These are phyloP conservation scores for Amphiprion percula DNA, from an alignment of 2,113 vertebrate genomes.

Conservation along the genomic window DNA sequence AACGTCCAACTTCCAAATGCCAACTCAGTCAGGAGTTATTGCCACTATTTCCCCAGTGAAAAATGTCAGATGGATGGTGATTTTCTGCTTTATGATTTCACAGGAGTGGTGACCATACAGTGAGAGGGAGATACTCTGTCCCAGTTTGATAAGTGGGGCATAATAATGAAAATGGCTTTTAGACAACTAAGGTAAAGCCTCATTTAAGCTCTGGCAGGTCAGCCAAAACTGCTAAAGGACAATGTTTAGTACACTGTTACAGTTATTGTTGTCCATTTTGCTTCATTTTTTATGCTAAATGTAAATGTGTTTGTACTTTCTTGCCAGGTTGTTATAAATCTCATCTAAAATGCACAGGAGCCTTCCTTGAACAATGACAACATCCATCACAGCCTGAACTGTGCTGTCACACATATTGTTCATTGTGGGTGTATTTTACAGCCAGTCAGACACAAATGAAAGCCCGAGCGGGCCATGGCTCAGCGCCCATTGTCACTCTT, in stretches of 20 bases:
- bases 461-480: constrained; percentile 43
- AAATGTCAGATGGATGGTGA: constrained; percentile 80
- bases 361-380: constrained; percentile 43
- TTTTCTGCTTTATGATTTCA: constrained; percentile 78
- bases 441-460: constrained; percentile 46
- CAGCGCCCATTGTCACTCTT: constrained; percentile 58
- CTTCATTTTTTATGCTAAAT: background rate
- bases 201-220: constrained; percentile 47
- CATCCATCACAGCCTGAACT: constrained; percentile 29
- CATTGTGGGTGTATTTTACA: constrained; percentile 51
- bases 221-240: constrained; percentile 40
- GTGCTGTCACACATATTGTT: constrained; percentile 25
- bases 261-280: background rate
- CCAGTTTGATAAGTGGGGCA: constrained; percentile 77
- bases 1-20: constrained; percentile 78
- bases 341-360: constrained; percentile 31
- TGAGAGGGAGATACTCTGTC: constrained; percentile 62
- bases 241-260: constrained; percentile 39
- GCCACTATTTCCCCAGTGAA: constrained; percentile 67
- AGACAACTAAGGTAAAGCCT: constrained; percentile 52
- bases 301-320: constrained; percentile 34
- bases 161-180: constrained; percentile 61
- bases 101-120: constrained; percentile 63
- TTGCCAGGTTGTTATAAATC: constrained; percentile 38
- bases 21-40: constrained; percentile 75